Conservation (phyloP, 2,888 invertebrate genomes). For the Epinotia brunnichana region DNA sequence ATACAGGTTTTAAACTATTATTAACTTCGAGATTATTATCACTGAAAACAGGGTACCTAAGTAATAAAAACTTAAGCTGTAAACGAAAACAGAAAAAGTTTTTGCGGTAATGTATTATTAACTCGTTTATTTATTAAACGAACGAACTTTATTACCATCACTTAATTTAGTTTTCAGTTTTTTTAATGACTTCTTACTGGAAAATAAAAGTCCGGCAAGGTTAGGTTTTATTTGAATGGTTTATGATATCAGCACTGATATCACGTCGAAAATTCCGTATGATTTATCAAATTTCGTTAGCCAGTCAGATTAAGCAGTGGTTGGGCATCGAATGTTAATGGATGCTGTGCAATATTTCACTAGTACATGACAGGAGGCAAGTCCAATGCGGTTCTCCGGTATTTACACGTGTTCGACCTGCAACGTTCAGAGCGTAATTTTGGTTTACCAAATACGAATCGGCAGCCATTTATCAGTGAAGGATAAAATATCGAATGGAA, state of each 20-base stretch:
- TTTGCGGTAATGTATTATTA: conserved; percentile 1
- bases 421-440: conserved; percentile 12
- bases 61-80: conserved; percentile 12
- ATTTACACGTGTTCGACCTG: conserved; percentile 35
- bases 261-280: background rate
- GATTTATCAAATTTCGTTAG: conserved; percentile 22
- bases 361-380: conserved; percentile 39
- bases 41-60: background rate
- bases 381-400: conserved; percentile 26
- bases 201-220: background rate
- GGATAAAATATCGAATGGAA: background rate
- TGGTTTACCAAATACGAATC: conserved; percentile 8
- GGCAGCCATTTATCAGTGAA: background rate
- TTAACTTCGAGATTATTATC: background rate
- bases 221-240: conserved; percentile 10
- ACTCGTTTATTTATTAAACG: conserved; percentile 19
- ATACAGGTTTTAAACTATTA: background rate
- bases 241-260: conserved; percentile 8
- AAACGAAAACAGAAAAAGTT: conserved; percentile 9
- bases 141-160: conserved; percentile 7
- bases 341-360: conserved; percentile 38
- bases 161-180: background rate
- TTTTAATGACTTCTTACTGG: conserved; percentile 13
- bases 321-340: conserved; percentile 33
- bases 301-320: conserved; percentile 6